A percentile compares a stretch with the other conserved stretches of the same genome.
These are phyloP conservation scores for Bambusicola thoracicus DNA, from an alignment of 2,113 vertebrate species.

Conservation along the genomic window DNA sequence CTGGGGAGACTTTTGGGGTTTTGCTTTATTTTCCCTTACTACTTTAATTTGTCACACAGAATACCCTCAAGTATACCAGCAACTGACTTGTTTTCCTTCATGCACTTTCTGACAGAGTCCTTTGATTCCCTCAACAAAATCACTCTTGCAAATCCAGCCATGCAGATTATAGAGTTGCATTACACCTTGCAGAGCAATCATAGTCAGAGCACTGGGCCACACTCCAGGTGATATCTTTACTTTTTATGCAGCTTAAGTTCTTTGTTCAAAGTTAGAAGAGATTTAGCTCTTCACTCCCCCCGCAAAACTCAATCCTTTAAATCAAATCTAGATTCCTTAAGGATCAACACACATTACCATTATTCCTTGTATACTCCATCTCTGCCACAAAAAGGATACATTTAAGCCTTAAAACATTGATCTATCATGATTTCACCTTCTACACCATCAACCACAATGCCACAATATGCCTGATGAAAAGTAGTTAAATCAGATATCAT, in stretches of 20 bases:
- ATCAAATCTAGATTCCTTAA: neutral
- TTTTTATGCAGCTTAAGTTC: neutral
- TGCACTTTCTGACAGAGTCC: rapidly evolving
- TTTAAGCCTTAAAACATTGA: neutral
- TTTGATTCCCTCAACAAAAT: neutral
- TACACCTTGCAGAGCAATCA: neutral
- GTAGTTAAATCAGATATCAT: neutral
- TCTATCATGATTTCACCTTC: neutral
- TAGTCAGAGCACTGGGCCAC: neutral
- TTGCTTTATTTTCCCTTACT: neutral
- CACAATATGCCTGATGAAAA: neutral
- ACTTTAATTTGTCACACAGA: neutral
- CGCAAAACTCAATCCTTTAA: neutral
- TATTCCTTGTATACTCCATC: neutral
- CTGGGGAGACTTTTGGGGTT: neutral
- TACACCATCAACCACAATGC: neutral
- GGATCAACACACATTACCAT: neutral
- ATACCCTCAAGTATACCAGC: neutral
- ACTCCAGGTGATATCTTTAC: neutral
- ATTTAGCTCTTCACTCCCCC: neutral
- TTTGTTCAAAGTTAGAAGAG: neutral
- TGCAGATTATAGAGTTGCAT: neutral
- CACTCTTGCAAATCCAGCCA: neutral
- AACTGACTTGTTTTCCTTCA: neutral
- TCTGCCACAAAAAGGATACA: neutral